phyloP scores from a whole-genome alignment of 2,797 vertebrate species.

The Distichodus sexfasciatus region DNA sequence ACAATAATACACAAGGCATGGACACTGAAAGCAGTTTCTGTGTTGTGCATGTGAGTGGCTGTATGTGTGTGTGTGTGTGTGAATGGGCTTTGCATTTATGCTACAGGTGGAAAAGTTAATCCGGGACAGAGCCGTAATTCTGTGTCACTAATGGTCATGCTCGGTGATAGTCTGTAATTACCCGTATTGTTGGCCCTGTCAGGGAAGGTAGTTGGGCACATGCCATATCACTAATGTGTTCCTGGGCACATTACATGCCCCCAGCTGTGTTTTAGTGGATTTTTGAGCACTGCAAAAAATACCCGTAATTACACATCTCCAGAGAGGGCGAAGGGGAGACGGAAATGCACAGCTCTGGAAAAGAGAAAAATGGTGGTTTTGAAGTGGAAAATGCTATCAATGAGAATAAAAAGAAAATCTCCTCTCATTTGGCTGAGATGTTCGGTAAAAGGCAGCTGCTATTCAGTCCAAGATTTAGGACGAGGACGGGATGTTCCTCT shows the following conservation, averaged over 20 bases:
- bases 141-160: constrained; percentile 34
- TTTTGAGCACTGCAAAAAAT: not conserved
- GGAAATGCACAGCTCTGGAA: not conserved
- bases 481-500: no score
- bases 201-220: constrained; percentile 15
- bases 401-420: no score
- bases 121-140: constrained; percentile 20
- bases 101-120: constrained; percentile 27
- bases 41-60: constrained; percentile 14
- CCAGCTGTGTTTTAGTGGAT: constrained; percentile 24
- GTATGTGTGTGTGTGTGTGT: constrained; percentile 16
- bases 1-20: no score
- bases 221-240: no score
- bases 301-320: constrained; percentile 32
- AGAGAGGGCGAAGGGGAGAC: not conserved
- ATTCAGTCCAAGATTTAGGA: not conserved
- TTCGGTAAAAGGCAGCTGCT: not conserved
- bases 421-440: not conserved
- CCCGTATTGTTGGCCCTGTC: constrained; percentile 19
- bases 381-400: no score
- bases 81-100: not conserved
- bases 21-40: not conserved
- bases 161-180: constrained; percentile 40
- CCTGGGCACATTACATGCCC: no score
- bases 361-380: not conserved